Percentiles rank a stretch among this genome's conserved stretches.
Evolutionary conservation across 2,888 invertebrate genomes (phyloP).

Genomic region (Anthrax anthrax): DNA sequence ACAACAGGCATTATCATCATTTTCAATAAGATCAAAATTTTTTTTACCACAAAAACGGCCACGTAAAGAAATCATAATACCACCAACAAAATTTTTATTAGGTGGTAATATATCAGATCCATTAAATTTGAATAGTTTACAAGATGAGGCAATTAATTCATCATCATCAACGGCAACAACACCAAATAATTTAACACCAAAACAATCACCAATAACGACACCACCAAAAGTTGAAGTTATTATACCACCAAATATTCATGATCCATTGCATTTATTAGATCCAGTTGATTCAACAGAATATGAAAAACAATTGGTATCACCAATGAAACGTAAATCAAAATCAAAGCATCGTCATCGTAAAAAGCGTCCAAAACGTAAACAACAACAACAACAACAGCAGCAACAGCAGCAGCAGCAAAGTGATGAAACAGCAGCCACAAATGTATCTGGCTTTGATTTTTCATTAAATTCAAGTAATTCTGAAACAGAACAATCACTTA

Average conservation of each 20-base stretch:
- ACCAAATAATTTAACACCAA: conserved; percentile 81
- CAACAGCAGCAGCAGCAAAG: too few relatives aligned
- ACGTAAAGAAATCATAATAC: conserved; percentile 60
- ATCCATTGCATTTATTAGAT: conserved; percentile 76
- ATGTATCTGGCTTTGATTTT: background rate
- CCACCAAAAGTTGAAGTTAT: conserved; percentile 68
- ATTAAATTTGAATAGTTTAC: conserved; percentile 80
- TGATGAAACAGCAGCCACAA: background rate
- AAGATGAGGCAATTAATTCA: conserved; percentile 65
- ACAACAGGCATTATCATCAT: conserved; percentile 2
- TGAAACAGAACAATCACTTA: background rate
- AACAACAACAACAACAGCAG: background rate
- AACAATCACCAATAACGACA: conserved; percentile 43
- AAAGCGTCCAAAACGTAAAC: conserved; percentile 40
- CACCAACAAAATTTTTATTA: conserved; percentile 83
- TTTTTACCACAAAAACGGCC: conserved; percentile 59
- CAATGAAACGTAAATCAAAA: conserved; percentile 38
- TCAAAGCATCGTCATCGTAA: conserved; percentile 50
- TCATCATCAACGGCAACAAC: conserved; percentile 61
- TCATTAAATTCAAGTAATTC: background rate
- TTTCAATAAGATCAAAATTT: conserved; percentile 44
- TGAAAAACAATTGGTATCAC: conserved; percentile 63
- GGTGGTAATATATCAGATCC: conserved; percentile 95
- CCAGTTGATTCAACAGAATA: conserved; percentile 69
- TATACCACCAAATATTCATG: conserved; percentile 82